Evolutionary conservation across 2,888 invertebrate genomes (phyloP).

Genomic region (Scaptomyza tumidula): DNA sequence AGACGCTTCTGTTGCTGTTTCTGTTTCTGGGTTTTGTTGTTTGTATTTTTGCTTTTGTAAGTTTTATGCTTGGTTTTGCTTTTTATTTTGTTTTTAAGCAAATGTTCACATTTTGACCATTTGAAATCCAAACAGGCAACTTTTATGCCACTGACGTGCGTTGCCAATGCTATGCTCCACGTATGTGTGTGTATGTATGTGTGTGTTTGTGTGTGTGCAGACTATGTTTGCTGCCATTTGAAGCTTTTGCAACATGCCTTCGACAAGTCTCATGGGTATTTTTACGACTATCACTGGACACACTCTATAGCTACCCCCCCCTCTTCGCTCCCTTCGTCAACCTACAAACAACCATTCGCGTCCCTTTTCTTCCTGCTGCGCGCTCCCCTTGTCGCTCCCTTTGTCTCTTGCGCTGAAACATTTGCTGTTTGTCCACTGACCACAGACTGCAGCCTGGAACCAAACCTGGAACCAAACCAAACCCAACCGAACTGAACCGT

Average conservation of each 20-base stretch:
- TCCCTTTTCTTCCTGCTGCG: conserved; percentile 3
- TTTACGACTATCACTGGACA: conserved; percentile 71
- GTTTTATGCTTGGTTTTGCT: conserved; percentile 20
- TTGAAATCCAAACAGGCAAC: conserved; percentile 79
- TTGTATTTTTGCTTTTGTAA: conserved; percentile 13
- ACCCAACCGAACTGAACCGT: too few species aligned
- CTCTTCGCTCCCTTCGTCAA: neutral
- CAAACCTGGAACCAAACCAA: neutral
- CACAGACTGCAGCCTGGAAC: conserved; percentile 41
- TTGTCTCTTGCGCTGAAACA: neutral
- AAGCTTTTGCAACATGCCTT: conserved; percentile 77
- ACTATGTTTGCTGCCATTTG: conserved; percentile 63
- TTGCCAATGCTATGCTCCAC: conserved; percentile 34
- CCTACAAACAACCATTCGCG: conserved; percentile 1
- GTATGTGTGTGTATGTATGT: conserved; percentile 20
- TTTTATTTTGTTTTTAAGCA: conserved; percentile 57
- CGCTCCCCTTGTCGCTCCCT: neutral
- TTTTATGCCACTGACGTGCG: conserved; percentile 74
- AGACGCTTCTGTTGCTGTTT: conserved; percentile 1
- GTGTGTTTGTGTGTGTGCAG: conserved; percentile 31
- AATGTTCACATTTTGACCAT: conserved; percentile 78
- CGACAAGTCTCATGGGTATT: conserved; percentile 77
- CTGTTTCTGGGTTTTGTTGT: neutral
- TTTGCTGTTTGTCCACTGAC: conserved; percentile 53
- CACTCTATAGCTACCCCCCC: neutral